These are phyloP conservation scores for Acleris holmiana DNA, from an alignment of 2,888 invertebrate genomes.

Conservation along the genomic window DNA sequence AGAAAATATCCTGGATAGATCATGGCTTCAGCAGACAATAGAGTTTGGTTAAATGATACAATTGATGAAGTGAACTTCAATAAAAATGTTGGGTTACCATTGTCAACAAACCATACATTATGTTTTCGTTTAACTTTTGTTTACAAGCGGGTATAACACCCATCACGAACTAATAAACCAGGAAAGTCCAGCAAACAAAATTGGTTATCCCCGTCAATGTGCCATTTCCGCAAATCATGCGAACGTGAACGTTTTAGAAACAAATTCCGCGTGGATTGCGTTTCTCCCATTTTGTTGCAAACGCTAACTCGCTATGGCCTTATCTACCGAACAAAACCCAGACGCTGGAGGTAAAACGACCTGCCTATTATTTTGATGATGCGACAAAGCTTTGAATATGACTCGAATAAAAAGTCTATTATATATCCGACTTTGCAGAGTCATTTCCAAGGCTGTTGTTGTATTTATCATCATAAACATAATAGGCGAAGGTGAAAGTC, in stretches of 20 bases:
- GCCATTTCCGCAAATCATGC: conserved; percentile 15
- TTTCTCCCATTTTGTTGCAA: conserved; percentile 46
- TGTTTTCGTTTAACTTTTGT: no score
- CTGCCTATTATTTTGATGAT: conserved; percentile 69
- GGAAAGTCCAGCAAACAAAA: not conserved
- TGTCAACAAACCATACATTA: no score
- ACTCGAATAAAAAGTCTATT: conserved; percentile 51
- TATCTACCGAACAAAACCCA: conserved; percentile 60
- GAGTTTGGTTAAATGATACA: no score
- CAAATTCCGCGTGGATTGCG: conserved; percentile 45
- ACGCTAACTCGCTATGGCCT: conserved; percentile 51
- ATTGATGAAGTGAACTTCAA: no score
- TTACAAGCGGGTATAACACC: not conserved
- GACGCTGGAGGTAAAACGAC: conserved; percentile 61
- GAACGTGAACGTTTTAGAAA: conserved; percentile 38
- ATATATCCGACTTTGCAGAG: conserved; percentile 46
- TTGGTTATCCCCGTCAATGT: conserved; percentile 2
- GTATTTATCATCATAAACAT: conserved; percentile 46
- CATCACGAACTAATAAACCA: not conserved
- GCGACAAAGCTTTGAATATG: conserved; percentile 66
- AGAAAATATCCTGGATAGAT: no score
- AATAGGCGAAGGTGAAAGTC: conserved; percentile 43
- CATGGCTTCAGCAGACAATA: no score
- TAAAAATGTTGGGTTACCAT: no score
- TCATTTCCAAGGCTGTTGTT: conserved; percentile 52